Evolutionary conservation across 2,797 vertebrate genomes (phyloP).

Genomic region (Gymnothorax javanicus): DNA sequence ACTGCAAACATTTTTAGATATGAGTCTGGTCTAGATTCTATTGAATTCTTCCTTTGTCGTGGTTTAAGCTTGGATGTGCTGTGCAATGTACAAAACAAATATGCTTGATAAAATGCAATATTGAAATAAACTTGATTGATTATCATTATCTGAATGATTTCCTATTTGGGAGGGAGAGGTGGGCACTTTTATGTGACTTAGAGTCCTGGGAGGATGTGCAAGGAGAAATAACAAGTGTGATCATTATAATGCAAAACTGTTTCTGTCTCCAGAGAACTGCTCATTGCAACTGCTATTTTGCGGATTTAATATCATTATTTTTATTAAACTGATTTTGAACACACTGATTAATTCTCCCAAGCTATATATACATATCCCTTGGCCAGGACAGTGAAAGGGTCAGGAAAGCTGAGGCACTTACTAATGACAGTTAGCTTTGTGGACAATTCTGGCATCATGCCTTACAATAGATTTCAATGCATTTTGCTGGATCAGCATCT

Average conservation of each 20-base stretch:
- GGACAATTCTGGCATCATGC: background rate
- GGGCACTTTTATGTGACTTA: background rate
- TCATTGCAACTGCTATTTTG: background rate
- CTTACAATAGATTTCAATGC: background rate
- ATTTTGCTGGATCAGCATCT: conserved; percentile 7
- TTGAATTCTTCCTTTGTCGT: background rate
- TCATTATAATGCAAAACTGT: background rate
- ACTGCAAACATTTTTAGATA: background rate
- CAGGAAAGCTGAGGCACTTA: background rate
- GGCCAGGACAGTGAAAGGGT: background rate
- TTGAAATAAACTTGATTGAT: background rate
- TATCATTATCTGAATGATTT: background rate
- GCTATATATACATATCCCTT: background rate
- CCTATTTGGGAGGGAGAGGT: background rate
- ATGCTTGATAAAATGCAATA: background rate
- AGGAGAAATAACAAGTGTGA: background rate
- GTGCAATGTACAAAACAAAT: background rate
- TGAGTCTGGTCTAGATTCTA: background rate
- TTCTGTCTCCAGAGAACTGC: background rate
- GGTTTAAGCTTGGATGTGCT: background rate
- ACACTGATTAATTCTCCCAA: background rate
- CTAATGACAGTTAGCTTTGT: background rate
- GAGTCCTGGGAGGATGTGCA: background rate
- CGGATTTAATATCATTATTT: background rate
- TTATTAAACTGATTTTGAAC: background rate